Evolutionary conservation across 2,113 vertebrate genomes (phyloP).

Genomic region (Alethe castanea): DNA sequence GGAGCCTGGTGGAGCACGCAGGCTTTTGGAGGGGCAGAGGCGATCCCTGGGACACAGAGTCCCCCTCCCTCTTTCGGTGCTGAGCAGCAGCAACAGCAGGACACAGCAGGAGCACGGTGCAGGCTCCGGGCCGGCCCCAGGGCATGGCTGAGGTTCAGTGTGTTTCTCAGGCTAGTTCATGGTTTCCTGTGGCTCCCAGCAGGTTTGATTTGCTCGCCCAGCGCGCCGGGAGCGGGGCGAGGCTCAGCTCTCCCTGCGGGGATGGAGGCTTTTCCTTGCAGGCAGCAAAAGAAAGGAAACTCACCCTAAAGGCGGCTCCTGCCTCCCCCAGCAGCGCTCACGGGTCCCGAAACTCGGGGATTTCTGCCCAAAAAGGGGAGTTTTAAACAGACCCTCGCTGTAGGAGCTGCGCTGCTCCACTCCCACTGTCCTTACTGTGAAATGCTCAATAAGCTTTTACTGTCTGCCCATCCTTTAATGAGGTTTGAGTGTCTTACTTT

Average conservation of each 20-base stretch:
- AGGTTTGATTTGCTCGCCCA: not conserved
- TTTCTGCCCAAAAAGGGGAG: not conserved
- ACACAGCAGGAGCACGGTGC: rapidly evolving
- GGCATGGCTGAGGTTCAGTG: not conserved
- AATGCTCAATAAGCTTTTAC: not conserved
- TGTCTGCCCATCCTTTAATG: not conserved
- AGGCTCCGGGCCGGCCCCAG: not conserved
- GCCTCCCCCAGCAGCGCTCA: rapidly evolving
- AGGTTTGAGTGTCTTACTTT: not conserved
- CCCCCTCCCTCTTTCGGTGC: not conserved
- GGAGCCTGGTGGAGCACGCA: not conserved
- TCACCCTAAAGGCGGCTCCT: rapidly evolving
- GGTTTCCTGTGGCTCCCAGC: not conserved
- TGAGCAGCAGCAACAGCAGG: not conserved
- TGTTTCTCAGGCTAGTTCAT: not conserved
- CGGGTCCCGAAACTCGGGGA: rapidly evolving
- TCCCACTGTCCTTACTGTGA: not conserved
- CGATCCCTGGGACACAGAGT: not conserved
- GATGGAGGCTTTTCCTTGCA: not conserved
- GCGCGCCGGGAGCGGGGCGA: not conserved
- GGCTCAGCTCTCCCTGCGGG: not conserved
- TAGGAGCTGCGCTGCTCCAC: not conserved
- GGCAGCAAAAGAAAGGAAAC: not conserved
- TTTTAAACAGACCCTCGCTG: not conserved
- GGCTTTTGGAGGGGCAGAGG: not conserved